Evolutionary conservation across 2,113 vertebrate genomes (phyloP).

Genomic region (Progne subis): DNA sequence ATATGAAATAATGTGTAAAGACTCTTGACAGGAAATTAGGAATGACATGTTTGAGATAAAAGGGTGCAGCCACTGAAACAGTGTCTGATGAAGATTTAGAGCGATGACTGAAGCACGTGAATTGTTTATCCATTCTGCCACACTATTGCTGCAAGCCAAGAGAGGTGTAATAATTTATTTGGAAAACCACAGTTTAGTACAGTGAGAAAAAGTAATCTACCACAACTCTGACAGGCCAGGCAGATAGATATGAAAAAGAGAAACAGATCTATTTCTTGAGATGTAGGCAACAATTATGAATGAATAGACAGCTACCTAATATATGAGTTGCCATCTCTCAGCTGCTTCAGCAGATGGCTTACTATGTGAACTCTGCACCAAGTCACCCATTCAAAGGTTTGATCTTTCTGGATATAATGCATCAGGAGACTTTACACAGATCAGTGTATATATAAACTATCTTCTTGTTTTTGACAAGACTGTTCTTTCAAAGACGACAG

Average conservation of each 20-base stretch:
- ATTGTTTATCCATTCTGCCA: conserved; percentile 63
- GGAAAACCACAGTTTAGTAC: conserved; percentile 63
- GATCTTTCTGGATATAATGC: background rate
- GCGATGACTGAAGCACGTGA: conserved; percentile 15
- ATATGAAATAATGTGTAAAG: conserved; percentile 51
- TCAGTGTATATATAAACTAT: background rate
- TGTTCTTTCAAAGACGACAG: background rate
- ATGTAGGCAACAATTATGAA: conserved; percentile 50
- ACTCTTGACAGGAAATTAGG: conserved; percentile 43
- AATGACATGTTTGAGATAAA: conserved; percentile 57
- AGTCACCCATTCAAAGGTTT: background rate
- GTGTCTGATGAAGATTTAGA: conserved; percentile 64
- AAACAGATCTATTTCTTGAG: conserved; percentile 55
- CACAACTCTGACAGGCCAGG: conserved; percentile 32
- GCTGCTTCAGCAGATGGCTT: background rate
- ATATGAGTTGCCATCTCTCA: background rate
- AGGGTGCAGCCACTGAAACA: conserved; percentile 17
- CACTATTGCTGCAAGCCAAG: conserved; percentile 47
- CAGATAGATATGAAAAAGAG: conserved; percentile 66
- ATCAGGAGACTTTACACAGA: background rate
- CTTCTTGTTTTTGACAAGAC: background rate
- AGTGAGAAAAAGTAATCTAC: conserved; percentile 61
- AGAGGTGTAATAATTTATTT: conserved; percentile 68
- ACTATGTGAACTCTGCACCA: background rate
- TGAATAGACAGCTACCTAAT: background rate